These are phyloP conservation scores for Protonemura montana DNA, from an alignment of 2,888 invertebrate species.

Conservation along the genomic window DNA sequence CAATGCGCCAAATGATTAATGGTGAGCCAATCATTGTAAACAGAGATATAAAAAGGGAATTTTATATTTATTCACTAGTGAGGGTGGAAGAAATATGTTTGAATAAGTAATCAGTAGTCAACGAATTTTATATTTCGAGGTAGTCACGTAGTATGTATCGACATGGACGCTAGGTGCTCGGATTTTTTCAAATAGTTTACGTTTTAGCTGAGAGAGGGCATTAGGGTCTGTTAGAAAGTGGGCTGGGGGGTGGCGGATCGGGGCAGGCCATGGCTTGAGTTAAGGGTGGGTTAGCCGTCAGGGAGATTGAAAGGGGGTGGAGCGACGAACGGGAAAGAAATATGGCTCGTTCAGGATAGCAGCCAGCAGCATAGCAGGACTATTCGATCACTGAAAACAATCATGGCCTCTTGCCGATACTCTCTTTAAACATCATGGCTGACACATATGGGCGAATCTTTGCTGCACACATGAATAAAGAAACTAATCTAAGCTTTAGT, in stretches of 20 bases:
- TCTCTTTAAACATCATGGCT: background rate
- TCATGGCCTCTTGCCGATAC: constrained; percentile 35
- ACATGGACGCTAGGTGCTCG: background rate
- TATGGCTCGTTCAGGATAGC: constrained; percentile 37
- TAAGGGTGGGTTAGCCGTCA: constrained; percentile 36
- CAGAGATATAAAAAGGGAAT: constrained; percentile 16
- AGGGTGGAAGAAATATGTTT: constrained; percentile 8
- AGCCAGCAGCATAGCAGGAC: constrained; percentile 40
- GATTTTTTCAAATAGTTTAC: constrained; percentile 21
- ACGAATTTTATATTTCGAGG: background rate
- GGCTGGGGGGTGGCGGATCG: constrained; percentile 35
- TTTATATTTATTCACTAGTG: background rate
- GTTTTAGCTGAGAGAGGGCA: constrained; percentile 44
- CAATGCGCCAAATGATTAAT: constrained; percentile 22
- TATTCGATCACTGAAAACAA: constrained; percentile 45
- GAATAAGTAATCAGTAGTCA: background rate
- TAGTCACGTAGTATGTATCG: background rate
- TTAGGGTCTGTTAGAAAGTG: constrained; percentile 41
- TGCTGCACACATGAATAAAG: background rate
- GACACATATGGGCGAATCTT: background rate
- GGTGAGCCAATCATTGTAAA: constrained; percentile 17
- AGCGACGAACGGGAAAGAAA: no score
- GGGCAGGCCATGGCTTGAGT: constrained; percentile 31
- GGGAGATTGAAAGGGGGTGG: constrained; percentile 8
- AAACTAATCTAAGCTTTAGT: background rate